Percentiles rank a stretch among this genome's conserved stretches.
These are phyloP conservation scores for Turnix velox DNA, from an alignment of 2,113 vertebrate species.

Conservation along the genomic window DNA sequence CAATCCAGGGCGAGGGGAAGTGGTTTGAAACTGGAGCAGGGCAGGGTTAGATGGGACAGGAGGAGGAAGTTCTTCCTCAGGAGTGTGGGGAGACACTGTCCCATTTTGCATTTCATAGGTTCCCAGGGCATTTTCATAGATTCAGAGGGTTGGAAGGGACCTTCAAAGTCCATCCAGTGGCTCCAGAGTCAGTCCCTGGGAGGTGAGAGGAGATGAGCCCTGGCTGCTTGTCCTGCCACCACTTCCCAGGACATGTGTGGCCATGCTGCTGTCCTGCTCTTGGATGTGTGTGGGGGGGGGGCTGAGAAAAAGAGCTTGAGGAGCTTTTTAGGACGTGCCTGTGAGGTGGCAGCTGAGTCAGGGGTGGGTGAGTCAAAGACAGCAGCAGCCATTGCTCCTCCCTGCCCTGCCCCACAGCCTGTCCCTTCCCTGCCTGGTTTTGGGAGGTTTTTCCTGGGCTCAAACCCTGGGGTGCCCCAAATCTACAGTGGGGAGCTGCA, in stretches of 20 bases:
- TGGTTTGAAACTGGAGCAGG: too few species aligned
- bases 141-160: too few species aligned
- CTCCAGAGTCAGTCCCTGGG: neutral
- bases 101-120: too few species aligned
- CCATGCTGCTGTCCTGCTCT: rapidly evolving
- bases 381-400: neutral
- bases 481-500: neutral
- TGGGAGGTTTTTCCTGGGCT: neutral
- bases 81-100: too few species aligned
- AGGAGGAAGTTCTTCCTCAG: too few species aligned
- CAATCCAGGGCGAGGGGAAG: neutral
- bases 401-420: neutral
- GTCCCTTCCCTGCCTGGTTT: neutral
- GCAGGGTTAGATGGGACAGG: too few species aligned
- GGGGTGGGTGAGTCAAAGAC: neutral
- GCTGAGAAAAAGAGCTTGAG: neutral
- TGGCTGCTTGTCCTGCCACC: neutral
- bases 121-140: too few species aligned
- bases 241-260: rapidly evolving
- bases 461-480: neutral
- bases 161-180: too few species aligned
- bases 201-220: neutral
- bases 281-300: rapidly evolving
- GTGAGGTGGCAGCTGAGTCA: neutral
- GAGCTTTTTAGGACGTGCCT: neutral